Conservation (phyloP, 1,140 invertebrate genomes). For the Daktulosphaira vitifoliae region DNA sequence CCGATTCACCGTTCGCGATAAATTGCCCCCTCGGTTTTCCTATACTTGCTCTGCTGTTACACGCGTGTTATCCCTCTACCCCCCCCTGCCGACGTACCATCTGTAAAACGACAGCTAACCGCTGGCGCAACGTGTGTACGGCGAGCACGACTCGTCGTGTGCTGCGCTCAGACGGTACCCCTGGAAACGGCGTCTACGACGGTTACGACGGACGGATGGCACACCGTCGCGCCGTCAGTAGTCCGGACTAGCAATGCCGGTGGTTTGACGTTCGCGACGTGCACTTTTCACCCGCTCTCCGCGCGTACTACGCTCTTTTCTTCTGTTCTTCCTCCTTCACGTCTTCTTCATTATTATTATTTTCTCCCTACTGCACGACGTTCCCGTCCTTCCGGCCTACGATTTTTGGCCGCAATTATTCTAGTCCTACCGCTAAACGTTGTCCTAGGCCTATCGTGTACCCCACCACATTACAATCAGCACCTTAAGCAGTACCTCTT, state of each 20-base stretch:
- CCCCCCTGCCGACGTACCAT: too few relatives aligned
- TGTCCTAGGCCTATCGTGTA: too few relatives aligned
- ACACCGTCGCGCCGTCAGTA: background rate
- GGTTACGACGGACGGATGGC: background rate
- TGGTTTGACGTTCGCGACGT: slow-evolving; percentile 29
- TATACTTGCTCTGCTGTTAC: too few relatives aligned
- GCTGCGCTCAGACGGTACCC: slow-evolving; percentile 32
- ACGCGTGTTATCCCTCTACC: too few relatives aligned
- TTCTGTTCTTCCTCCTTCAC: slow-evolving; percentile 31
- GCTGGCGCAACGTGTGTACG: slow-evolving; percentile 5
- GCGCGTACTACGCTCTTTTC: slow-evolving; percentile 29
- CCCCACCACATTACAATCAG: too few relatives aligned
- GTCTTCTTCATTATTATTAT: slow-evolving; percentile 17
- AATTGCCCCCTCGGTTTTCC: background rate
- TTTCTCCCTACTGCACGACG: background rate
- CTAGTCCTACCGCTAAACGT: too few relatives aligned
- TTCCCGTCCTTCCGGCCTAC: background rate
- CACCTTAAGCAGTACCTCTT: too few relatives aligned
- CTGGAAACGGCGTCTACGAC: slow-evolving; percentile 25
- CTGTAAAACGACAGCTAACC: too few relatives aligned
- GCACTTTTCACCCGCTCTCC: slow-evolving; percentile 32
- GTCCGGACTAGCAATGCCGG: slow-evolving; percentile 33
- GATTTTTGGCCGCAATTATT: too few relatives aligned
- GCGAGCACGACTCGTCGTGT: too few relatives aligned
- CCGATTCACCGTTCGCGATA: slow-evolving; percentile 25